Evolutionary conservation across 23 tunicate species (phyloP).

Genomic region (Trididemnum nubilum): DNA sequence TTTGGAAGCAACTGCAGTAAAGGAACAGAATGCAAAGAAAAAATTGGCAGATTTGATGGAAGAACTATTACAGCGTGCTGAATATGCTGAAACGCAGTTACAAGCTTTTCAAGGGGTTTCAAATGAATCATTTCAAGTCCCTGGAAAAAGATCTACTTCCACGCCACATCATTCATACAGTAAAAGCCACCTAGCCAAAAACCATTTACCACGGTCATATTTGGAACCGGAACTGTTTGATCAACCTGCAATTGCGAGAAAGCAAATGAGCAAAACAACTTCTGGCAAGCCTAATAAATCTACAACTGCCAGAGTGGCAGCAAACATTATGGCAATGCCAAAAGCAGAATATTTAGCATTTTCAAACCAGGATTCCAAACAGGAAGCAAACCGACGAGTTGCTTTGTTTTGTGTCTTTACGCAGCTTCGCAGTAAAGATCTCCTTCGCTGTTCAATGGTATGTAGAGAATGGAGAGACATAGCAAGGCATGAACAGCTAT

Average conservation of each 20-base stretch:
- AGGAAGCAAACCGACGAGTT: constrained; percentile 49
- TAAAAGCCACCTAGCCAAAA: too few relatives aligned
- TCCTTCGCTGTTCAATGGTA: constrained; percentile 62
- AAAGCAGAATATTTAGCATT: too few relatives aligned
- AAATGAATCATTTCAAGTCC: neutral
- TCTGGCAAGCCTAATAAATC: too few relatives aligned
- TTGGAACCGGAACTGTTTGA: too few relatives aligned
- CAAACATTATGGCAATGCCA: too few relatives aligned
- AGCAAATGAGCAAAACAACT: too few relatives aligned
- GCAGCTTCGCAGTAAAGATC: constrained; percentile 43
- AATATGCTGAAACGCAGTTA: constrained; percentile 61
- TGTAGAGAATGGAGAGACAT: constrained; percentile 87
- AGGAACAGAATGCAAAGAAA: constrained; percentile 59
- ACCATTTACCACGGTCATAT: too few relatives aligned
- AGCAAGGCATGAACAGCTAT: constrained; percentile 69
- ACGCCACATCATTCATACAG: too few relatives aligned
- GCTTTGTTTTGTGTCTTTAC: constrained; percentile 76
- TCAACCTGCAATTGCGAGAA: too few relatives aligned
- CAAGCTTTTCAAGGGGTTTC: too few relatives aligned
- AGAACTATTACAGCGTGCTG: constrained; percentile 61
- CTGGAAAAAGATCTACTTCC: too few relatives aligned
- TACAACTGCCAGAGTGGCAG: too few relatives aligned
- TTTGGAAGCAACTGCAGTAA: constrained; percentile 51
- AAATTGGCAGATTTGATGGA: constrained; percentile 65
- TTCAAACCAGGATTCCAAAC: constrained; percentile 27